Base-by-base conservation (phyloP, 2,113 vertebrate genomes). In the Lophotis ruficrista region DNA sequence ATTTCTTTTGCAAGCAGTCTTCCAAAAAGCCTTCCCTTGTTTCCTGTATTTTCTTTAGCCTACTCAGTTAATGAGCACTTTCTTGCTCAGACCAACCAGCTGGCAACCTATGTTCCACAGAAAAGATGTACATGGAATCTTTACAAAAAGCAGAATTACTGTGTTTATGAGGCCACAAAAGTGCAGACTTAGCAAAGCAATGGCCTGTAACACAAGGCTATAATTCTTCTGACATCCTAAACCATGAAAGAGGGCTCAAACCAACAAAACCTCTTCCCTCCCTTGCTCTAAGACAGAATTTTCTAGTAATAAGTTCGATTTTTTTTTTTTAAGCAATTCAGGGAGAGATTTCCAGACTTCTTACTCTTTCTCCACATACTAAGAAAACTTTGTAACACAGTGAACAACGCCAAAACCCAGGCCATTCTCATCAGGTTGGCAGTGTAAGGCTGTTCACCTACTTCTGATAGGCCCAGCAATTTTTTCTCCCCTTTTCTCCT, bases 181-280 rank as follows among this genome's bases (percentile, higher is more conserved):
- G 66, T 92, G 88, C 88, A 86, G 88, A 86, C 82, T 92, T 91
- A 94, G 96, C 96, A 95, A 87, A 94, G 90, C 62, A 91, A 80
- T 9, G n/a, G 82, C 56, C 71, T 90, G 60, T 66, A 94, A 86
- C 75, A 94, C 79, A 95, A 86, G 47, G 66, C 93, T 95, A 16
- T 89, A 95, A 95, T 96, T 96, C 92, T 93, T 86, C 88, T 87
- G 66, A 94, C 35, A 25, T 81, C 64, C 64, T 90, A 93, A 96
- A 81, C 76, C 85, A 94, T 78, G 83, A 92, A 88, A 93, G 83
- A 89, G 35, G 17, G 64, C 71, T 94, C 64, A 96, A 96, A 85
- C 68, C 90, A 95, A 75, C 71, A 75, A 89, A 78, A 60, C 35
- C 18, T 92, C 71, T 89, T 68, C 35, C 47, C 27, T 30, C 45